Conservation (phyloP, 2,113 vertebrate species). For the Phoenicopterus ruber region DNA sequence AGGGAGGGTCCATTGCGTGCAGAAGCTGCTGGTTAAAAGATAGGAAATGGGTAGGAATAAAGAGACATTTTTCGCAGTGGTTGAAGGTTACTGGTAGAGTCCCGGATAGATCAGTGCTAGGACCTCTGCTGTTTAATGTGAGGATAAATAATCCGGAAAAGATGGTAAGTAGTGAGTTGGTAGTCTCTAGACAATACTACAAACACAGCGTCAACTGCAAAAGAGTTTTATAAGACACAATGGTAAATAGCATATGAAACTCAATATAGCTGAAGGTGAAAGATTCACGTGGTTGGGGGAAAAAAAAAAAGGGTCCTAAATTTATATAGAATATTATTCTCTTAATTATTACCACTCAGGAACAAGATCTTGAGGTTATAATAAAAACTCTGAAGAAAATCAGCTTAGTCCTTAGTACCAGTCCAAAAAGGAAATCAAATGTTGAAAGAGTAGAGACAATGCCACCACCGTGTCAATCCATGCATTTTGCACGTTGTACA, state of each 20-base stretch:
- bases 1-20: accelerated
- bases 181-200: not conserved
- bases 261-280: not conserved
- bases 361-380: not conserved
- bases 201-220: not conserved
- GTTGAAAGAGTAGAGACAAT: not conserved
- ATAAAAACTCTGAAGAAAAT: not conserved
- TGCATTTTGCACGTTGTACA: not conserved
- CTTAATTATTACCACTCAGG: not conserved
- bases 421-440: not conserved
- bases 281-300: not conserved
- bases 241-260: not conserved
- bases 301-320: accelerated
- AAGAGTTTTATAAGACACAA: not conserved
- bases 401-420: not conserved
- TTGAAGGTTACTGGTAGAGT: not conserved
- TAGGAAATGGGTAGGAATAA: not conserved
- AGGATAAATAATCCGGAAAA: not conserved
- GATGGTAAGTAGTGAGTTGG: not conserved
- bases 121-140: not conserved
- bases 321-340: not conserved
- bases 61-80: not conserved
- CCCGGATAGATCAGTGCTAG: not conserved
- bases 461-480: not conserved
- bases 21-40: not conserved